Evolutionary conservation across 1,140 invertebrate genomes (phyloP).

Genomic region (Drosophila simulans): DNA sequence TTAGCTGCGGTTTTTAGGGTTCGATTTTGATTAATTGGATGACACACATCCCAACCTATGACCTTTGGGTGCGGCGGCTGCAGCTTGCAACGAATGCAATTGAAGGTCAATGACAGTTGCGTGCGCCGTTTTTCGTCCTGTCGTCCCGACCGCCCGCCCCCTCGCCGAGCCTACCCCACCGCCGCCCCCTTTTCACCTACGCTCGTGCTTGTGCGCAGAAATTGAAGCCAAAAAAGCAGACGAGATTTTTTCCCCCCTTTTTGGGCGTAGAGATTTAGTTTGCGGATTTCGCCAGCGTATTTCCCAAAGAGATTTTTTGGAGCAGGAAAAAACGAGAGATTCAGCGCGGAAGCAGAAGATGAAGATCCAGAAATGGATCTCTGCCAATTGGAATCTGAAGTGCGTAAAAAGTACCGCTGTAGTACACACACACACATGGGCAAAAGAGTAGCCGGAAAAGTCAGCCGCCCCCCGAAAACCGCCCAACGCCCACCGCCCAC

Average conservation of each 20-base stretch:
- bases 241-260: slow-evolving; percentile 29
- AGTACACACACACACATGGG: slow-evolving; percentile 27
- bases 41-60: slow-evolving; percentile 60
- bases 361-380: background rate
- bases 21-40: slow-evolving; percentile 61
- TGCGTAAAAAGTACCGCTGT: slow-evolving; percentile 25
- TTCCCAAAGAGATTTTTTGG: background rate
- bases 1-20: background rate
- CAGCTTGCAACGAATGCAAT: slow-evolving; percentile 70
- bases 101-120: slow-evolving; percentile 81
- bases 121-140: slow-evolving; percentile 68
- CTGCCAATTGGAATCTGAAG: slow-evolving; percentile 18
- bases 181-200: slow-evolving; percentile 8
- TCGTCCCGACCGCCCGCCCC: slow-evolving; percentile 12
- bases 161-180: no score
- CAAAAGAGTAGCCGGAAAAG: slow-evolving; percentile 70
- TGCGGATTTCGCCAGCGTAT: background rate
- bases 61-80: slow-evolving; percentile 79
- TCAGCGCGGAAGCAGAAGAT: background rate
- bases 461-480: slow-evolving; percentile 30
- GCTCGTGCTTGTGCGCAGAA: slow-evolving; percentile 48
- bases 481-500: slow-evolving; percentile 25
- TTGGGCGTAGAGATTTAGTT: slow-evolving; percentile 31
- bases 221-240: slow-evolving; percentile 48
- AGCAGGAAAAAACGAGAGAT: background rate